A percentile compares a stretch with the other conserved stretches of the same genome.
These are phyloP conservation scores for Orchesella flavescens DNA, from an alignment of 2,888 invertebrate genomes.

Conservation along the genomic window DNA sequence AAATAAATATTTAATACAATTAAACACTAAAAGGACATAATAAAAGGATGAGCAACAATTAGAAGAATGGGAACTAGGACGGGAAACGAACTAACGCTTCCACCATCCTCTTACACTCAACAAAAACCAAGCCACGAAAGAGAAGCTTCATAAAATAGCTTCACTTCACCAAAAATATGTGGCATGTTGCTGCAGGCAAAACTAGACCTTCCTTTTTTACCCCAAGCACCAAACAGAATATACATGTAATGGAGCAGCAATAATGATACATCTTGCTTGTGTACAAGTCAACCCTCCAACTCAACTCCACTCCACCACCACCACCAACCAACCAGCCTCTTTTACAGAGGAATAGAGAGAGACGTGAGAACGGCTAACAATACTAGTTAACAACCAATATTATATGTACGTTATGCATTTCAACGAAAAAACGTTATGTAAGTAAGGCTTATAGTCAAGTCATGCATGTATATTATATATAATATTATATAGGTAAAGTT, in stretches of 20 bases:
- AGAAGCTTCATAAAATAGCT: constrained; percentile 59
- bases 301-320: neutral
- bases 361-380: constrained; percentile 38
- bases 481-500: too few species aligned
- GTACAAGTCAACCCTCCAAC: constrained; percentile 22
- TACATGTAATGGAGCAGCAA: constrained; percentile 31
- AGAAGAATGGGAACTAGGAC: constrained; percentile 62
- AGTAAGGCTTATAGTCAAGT: too few species aligned
- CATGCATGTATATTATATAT: too few species aligned
- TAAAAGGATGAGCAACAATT: constrained; percentile 59
- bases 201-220: constrained; percentile 64
- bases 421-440: too few species aligned
- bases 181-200: constrained; percentile 63
- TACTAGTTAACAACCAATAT: neutral
- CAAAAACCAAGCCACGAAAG: constrained; percentile 59
- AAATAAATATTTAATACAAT: constrained; percentile 63
- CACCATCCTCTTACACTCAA: constrained; percentile 60
- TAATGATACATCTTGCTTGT: neutral
- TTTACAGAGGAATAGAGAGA: constrained; percentile 5
- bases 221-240: constrained; percentile 37
- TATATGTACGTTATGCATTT: too few species aligned
- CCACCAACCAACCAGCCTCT: constrained; percentile 29
- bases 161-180: constrained; percentile 62
- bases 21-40: constrained; percentile 53
- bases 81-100: constrained; percentile 63